phyloP scores from a whole-genome alignment of 2,113 vertebrate genomes.

The Zosterops pallidus region DNA sequence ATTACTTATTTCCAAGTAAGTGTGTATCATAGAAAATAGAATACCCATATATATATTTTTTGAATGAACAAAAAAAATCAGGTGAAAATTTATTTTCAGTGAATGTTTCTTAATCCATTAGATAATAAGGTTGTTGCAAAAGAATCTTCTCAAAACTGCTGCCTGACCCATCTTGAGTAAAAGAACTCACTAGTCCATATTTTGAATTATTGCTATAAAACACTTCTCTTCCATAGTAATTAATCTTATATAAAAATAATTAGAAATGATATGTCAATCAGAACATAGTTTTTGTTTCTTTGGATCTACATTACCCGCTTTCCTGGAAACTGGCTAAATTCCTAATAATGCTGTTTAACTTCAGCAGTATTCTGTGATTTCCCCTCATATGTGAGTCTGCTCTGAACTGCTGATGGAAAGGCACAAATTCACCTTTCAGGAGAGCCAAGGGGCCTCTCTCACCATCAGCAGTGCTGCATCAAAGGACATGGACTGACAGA shows the following conservation, averaged over 20 bases:
- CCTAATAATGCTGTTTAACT: slow-evolving; percentile 17
- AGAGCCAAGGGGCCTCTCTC: background rate
- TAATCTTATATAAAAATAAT: background rate
- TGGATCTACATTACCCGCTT: slow-evolving; percentile 46
- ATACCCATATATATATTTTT: background rate
- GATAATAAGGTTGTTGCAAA: background rate
- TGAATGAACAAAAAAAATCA: background rate
- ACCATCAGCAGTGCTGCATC: background rate
- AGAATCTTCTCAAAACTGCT: slow-evolving; percentile 62
- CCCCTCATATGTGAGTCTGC: background rate
- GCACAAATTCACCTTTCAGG: background rate
- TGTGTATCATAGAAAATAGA: slow-evolving; percentile 68
- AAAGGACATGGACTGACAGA: rapidly evolving
- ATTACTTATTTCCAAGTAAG: slow-evolving; percentile 56
- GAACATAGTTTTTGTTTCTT: background rate
- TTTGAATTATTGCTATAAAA: slow-evolving; percentile 54
- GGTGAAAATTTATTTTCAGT: slow-evolving; percentile 1
- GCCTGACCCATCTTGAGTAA: slow-evolving; percentile 4
- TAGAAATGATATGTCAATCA: background rate
- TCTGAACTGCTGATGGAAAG: background rate
- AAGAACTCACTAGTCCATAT: slow-evolving; percentile 3
- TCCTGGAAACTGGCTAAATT: background rate
- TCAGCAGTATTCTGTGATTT: slow-evolving; percentile 24
- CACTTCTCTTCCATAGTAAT: background rate
- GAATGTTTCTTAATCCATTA: background rate